Evolutionary conservation across 2,113 vertebrate species (phyloP).

Genomic region (Miniopterus natalensis): DNA sequence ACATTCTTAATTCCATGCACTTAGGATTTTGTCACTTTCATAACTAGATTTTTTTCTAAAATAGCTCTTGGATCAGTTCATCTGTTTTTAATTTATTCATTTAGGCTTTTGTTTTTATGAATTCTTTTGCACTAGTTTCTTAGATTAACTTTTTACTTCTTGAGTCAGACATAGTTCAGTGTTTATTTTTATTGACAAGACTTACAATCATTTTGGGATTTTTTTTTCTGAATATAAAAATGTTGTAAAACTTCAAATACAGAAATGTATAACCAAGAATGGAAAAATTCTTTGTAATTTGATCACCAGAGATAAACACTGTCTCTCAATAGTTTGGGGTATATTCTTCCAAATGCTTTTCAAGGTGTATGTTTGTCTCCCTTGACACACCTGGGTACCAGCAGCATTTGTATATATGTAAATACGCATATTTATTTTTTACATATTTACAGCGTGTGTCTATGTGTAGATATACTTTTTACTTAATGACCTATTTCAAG

Average conservation of each 20-base stretch:
- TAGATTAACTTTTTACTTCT: background rate
- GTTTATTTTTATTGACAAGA: background rate
- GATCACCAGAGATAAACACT: background rate
- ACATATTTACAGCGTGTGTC: background rate
- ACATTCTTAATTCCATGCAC: background rate
- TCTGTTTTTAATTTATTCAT: background rate
- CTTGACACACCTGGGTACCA: background rate
- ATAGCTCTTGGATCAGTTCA: background rate
- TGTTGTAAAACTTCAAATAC: background rate
- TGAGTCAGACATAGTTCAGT: background rate
- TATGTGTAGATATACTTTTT: background rate
- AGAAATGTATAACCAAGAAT: background rate
- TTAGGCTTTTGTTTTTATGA: background rate
- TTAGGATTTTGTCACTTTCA: background rate
- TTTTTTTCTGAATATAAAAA: conserved; percentile 18
- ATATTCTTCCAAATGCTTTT: conserved; percentile 4
- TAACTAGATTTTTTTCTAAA: background rate
- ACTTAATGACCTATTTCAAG: background rate
- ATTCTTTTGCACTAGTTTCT: background rate
- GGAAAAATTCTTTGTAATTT: background rate
- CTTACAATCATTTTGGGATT: background rate
- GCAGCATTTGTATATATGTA: background rate
- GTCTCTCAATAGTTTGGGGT: background rate
- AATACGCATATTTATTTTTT: too few relatives aligned
- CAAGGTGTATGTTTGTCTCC: background rate